Conservation (phyloP, 2,888 invertebrate species). For the Caenorhabditis sulstoni region DNA sequence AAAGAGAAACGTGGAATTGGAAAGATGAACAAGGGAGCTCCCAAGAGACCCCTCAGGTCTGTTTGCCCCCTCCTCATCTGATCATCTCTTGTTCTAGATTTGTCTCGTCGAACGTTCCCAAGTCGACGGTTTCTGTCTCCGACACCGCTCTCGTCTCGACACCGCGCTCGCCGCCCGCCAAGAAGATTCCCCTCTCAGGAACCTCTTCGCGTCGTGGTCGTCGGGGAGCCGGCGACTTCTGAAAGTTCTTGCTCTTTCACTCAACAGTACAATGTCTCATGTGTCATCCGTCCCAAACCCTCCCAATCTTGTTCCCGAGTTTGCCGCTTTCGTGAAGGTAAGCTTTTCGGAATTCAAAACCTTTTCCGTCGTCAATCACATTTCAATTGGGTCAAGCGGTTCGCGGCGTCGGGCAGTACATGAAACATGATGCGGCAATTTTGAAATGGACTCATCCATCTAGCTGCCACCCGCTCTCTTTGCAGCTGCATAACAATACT, state of each 20-base stretch:
- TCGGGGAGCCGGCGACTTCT: slow-evolving; percentile 42
- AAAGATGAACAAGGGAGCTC: slow-evolving; percentile 39
- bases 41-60: slow-evolving; percentile 39
- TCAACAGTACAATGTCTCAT: slow-evolving; percentile 30
- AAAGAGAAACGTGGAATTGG: slow-evolving; percentile 32
- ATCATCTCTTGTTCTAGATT: slow-evolving; percentile 22
- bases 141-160: slow-evolving; percentile 39
- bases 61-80: background rate
- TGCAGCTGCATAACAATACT: slow-evolving; percentile 30
- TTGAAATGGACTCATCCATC: slow-evolving; percentile 45
- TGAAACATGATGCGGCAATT: slow-evolving; percentile 57
- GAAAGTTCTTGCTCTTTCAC: slow-evolving; percentile 1
- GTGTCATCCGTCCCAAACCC: slow-evolving; percentile 21
- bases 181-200: slow-evolving; percentile 9
- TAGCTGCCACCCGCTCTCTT: slow-evolving; percentile 26
- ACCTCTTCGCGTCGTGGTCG: slow-evolving; percentile 16
- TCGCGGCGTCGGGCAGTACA: slow-evolving; percentile 36
- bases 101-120: slow-evolving; percentile 22
- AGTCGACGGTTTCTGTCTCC: slow-evolving; percentile 21
- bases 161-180: slow-evolving; percentile 50
- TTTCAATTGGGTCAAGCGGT: slow-evolving; percentile 47
- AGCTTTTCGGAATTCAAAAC: background rate
- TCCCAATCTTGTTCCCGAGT: background rate
- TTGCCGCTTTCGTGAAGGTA: background rate
- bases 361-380: slow-evolving; percentile 23